Percentiles rank a stretch among this genome's conserved stretches.
phyloP scores from a whole-genome alignment of 2,797 vertebrate species.

The Brachymystax lenok region DNA sequence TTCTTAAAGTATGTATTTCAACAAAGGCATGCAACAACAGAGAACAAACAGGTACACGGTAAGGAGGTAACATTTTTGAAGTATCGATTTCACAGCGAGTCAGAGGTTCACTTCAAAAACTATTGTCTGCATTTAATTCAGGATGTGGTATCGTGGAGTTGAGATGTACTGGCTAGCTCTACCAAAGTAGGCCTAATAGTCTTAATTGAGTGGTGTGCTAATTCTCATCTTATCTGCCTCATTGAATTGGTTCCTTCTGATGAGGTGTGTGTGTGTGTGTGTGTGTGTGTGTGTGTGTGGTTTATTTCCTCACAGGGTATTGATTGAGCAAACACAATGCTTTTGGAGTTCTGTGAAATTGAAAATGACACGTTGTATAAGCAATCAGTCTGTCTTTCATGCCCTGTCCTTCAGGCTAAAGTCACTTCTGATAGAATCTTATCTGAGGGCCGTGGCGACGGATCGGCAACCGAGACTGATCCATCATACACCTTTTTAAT shows the following conservation, averaged over 20 bases:
- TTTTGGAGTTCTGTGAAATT: constrained; percentile 52
- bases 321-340: constrained; percentile 22
- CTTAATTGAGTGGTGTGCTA: too few species aligned
- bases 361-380: constrained; percentile 54
- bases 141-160: too few species aligned
- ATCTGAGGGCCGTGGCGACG: neutral
- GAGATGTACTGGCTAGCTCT: neutral
- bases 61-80: too few species aligned
- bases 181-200: neutral
- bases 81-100: too few species aligned
- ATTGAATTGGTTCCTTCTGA: neutral
- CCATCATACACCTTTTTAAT: constrained; percentile 6
- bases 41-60: too few species aligned
- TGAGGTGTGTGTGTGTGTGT: neutral
- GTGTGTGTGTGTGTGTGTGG: neutral
- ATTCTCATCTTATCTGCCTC: too few species aligned
- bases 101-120: too few species aligned
- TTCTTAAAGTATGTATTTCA: too few species aligned
- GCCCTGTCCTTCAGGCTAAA: constrained; percentile 40
- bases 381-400: constrained; percentile 54
- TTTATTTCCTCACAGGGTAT: constrained; percentile 18
- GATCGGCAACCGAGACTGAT: neutral
- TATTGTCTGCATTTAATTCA: too few species aligned
- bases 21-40: too few species aligned
- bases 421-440: constrained; percentile 23